Percentiles rank a stretch among this genome's conserved stretches.
phyloP scores from a whole-genome alignment of 2,888 invertebrate species.

The Gisinianus flammeolus region DNA sequence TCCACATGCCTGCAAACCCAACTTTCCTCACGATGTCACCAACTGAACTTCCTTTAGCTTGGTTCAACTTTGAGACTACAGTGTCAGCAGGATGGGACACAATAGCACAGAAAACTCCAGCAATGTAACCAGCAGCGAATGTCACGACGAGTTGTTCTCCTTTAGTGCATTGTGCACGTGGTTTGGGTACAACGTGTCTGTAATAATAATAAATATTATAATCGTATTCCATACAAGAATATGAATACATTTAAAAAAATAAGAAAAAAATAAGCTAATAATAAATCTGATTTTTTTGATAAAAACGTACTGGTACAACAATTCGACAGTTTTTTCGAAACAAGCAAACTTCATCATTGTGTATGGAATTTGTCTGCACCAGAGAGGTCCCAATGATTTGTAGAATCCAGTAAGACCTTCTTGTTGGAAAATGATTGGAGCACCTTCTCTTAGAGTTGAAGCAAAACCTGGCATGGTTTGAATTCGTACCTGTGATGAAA shows the following conservation, averaged over 20 bases:
- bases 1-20: slow-evolving; percentile 78
- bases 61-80: slow-evolving; percentile 95
- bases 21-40: slow-evolving; percentile 75
- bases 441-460: slow-evolving; percentile 82
- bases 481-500: slow-evolving; percentile 89
- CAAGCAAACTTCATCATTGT: slow-evolving; percentile 99
- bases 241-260: not conserved
- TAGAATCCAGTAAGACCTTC: slow-evolving; percentile 93
- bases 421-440: slow-evolving; percentile 85
- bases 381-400: slow-evolving; percentile 93
- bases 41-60: slow-evolving; percentile 79
- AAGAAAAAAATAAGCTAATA: not conserved
- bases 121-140: slow-evolving; percentile 95
- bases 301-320: slow-evolving; percentile 73
- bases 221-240: slow-evolving; percentile 68
- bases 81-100: slow-evolving; percentile 99
- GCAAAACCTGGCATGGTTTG: slow-evolving; percentile 96
- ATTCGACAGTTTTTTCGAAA: slow-evolving; percentile 95
- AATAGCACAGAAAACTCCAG: slow-evolving; percentile 98
- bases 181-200: slow-evolving; percentile 89
- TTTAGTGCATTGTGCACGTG: slow-evolving; percentile 87
- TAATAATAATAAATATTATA: not conserved
- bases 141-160: slow-evolving; percentile 93
- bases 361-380: slow-evolving; percentile 98
- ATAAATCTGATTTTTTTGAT: no score